phyloP scores from a whole-genome alignment of 1,140 invertebrate genomes.

The Pomacea maculata region DNA sequence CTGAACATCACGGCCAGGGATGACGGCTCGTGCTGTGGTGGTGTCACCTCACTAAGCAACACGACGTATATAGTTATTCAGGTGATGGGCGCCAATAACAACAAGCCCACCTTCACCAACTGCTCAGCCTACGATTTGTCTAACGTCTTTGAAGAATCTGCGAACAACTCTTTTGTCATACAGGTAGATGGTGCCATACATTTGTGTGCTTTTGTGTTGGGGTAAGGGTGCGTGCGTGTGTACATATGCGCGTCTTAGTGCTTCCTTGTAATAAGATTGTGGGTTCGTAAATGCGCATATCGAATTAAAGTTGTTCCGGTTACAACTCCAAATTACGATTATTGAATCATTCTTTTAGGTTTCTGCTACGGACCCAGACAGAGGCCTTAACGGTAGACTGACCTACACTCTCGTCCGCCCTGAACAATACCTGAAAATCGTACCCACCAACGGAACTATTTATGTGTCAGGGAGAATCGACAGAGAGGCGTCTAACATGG shows the following conservation, averaged over 20 bases:
- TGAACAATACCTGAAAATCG: not conserved
- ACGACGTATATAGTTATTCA: slow-evolving; percentile 29
- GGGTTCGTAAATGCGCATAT: not conserved
- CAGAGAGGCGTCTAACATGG: slow-evolving; percentile 26
- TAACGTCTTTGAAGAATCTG: slow-evolving; percentile 38
- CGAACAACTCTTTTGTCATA: slow-evolving; percentile 39
- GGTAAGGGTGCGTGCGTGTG: not conserved
- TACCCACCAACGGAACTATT: slow-evolving; percentile 30
- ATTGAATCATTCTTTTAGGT: slow-evolving; percentile 33
- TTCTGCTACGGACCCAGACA: slow-evolving; percentile 47
- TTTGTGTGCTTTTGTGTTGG: not conserved
- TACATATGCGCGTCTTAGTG: not conserved
- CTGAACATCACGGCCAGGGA: slow-evolving; percentile 49
- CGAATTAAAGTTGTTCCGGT: not conserved
- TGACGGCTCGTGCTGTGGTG: slow-evolving; percentile 55
- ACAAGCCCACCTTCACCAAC: slow-evolving; percentile 43
- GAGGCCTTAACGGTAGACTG: slow-evolving; percentile 42
- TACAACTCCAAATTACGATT: not conserved
- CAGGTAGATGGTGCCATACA: slow-evolving; percentile 31
- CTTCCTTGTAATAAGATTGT: too few relatives aligned
- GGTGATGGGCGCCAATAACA: slow-evolving; percentile 48
- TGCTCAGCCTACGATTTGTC: slow-evolving; percentile 41
- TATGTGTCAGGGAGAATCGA: slow-evolving; percentile 29
- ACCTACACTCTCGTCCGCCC: slow-evolving; percentile 27
- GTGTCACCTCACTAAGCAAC: slow-evolving; percentile 30